Conservation (phyloP, 2,113 vertebrate species). For the Oxyruncus cristatus region DNA sequence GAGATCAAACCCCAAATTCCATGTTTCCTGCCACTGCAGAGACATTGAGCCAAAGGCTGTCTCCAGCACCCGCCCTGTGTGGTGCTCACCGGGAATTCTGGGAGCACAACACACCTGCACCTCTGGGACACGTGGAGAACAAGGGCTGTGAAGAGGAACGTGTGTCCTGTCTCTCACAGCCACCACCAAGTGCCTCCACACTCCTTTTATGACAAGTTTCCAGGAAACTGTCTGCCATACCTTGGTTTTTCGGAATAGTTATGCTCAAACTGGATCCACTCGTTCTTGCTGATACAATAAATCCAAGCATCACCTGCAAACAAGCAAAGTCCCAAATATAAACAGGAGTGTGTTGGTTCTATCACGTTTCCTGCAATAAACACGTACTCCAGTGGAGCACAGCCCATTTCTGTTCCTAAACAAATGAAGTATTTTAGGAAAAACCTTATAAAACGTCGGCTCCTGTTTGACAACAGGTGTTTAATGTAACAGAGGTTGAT, state of each 20-base stretch:
- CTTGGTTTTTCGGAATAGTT: constrained; percentile 87
- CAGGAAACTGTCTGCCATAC: constrained; percentile 46
- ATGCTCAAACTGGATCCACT: constrained; percentile 92
- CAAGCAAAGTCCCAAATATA: background rate
- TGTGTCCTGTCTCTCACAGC: background rate
- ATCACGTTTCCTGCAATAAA: background rate
- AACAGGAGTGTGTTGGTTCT: background rate
- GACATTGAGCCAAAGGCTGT: fast-evolving
- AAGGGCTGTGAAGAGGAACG: fast-evolving
- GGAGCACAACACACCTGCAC: fast-evolving
- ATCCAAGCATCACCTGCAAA: constrained; percentile 92
- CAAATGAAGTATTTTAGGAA: background rate
- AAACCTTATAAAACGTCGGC: fast-evolving
- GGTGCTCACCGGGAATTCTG: fast-evolving
- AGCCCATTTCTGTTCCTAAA: background rate
- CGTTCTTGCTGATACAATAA: constrained; percentile 89
- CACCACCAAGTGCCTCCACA: background rate
- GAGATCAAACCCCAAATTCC: background rate
- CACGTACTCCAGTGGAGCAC: too few relatives aligned
- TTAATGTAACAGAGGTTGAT: background rate
- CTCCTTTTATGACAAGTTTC: fast-evolving
- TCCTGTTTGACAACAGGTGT: background rate
- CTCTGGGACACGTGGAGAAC: background rate
- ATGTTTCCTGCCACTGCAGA: background rate
- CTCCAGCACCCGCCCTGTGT: background rate